Base-by-base conservation (phyloP, 2,113 vertebrate species). In the Beaufortia kweichowensis region DNA sequence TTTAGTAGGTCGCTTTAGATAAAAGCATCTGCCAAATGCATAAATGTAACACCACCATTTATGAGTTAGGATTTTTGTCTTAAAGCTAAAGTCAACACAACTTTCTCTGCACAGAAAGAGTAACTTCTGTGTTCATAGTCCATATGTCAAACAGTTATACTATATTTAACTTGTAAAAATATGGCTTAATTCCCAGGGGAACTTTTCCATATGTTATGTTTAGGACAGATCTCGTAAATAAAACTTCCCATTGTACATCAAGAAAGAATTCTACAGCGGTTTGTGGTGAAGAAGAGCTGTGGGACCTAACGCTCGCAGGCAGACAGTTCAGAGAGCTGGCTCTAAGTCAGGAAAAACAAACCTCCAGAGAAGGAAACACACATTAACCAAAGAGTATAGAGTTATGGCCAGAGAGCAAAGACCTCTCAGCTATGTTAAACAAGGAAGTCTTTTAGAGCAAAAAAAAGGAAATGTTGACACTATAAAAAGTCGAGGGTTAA, bases 361-460 rank as follows among this genome's bases (percentile, higher is more conserved):
- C 21, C 11, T 71, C 41, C 28, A 11, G 15, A 60, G 26, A 33
- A 12, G 3, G 31, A 43, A 72, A 39, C 23, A 60, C 28, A 63
- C 23, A 53, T 77, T 71, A 55, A 14, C 23, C n/a, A 24, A n/a
- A 39, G 2, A 4, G 31, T 8, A 19, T n/a, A 41, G 53, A 57
- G 23, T 21, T 55, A 1, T 39, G 68, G 28, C 29, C 31, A 57
- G 48, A 26, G 33, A 23, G 12, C 9, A 62, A 31, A 72, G 33
- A 59, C 65, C 75, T 28, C 39, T 77, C 39, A 26, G 41, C 57
- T 50, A n/a, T 56, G 61, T 61, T 69, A 77, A 61, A 53, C 28
- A 61, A 61, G 70, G 28, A 69, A 68, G 29, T 77, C 26, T 14
- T 43, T 28, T 28, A 60, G 35, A 43, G 33, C 14, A 53, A 19